Percentiles rank a stretch among this genome's conserved stretches.
phyloP scores from a whole-genome alignment of 2,113 vertebrate species.

The Hiodon alosoides region DNA sequence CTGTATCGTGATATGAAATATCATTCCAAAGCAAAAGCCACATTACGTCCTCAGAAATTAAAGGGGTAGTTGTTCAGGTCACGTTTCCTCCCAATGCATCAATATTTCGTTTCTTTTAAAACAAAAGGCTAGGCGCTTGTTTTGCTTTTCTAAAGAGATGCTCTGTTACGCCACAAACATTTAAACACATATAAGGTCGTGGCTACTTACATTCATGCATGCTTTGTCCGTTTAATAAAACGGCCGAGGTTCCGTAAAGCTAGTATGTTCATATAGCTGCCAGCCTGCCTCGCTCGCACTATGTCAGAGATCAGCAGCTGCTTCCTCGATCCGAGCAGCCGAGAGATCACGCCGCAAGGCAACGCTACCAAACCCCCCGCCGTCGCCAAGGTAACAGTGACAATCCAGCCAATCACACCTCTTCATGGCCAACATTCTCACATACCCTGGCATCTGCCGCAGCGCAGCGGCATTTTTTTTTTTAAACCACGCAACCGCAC shows the following conservation, averaged over 20 bases:
- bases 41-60: neutral
- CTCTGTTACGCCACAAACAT: neutral
- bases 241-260: constrained; percentile 45
- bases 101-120: neutral
- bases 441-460: constrained; percentile 73
- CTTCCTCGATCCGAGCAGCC: constrained; percentile 76
- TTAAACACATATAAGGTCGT: neutral
- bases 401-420: constrained; percentile 64
- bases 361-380: constrained; percentile 75
- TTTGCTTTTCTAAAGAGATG: too few species aligned
- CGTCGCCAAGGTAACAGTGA: constrained; percentile 81
- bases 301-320: constrained; percentile 84
- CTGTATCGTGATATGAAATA: neutral
- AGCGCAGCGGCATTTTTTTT: constrained; percentile 52
- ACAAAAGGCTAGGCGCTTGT: too few species aligned
- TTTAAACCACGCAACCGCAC: constrained; percentile 25
- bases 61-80: neutral
- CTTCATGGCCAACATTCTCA: constrained; percentile 49
- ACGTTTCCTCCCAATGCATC: neutral
- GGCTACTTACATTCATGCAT: constrained; percentile 66
- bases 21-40: neutral
- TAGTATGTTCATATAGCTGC: constrained; percentile 58
- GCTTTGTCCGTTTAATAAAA: constrained; percentile 42
- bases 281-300: constrained; percentile 51
- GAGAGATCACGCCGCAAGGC: constrained; percentile 72